Evolutionary conservation across 2,113 vertebrate species (phyloP).

Genomic region (Tetrao urogallus): DNA sequence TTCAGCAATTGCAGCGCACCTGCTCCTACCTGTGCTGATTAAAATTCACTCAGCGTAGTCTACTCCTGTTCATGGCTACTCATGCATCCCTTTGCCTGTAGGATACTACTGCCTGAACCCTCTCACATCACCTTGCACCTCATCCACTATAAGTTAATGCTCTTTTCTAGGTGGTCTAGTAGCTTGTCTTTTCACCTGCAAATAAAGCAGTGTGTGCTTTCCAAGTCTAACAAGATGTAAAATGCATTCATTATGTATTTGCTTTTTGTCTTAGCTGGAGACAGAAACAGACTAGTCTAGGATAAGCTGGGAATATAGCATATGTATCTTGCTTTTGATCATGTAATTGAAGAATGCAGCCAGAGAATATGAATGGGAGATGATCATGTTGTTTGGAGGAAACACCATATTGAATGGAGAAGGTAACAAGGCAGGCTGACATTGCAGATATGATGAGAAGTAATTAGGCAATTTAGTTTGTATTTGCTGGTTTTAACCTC

Average conservation of each 20-base stretch:
- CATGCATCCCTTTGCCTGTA: neutral
- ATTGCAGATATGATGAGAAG: neutral
- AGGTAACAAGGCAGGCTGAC: neutral
- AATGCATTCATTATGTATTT: neutral
- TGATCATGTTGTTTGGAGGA: neutral
- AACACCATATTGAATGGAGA: neutral
- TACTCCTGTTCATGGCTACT: neutral
- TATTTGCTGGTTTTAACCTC: neutral
- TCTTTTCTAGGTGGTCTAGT: neutral
- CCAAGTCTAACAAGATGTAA: neutral
- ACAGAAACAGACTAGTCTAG: neutral
- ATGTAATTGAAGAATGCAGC: neutral
- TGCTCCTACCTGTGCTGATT: neutral
- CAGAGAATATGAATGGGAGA: neutral
- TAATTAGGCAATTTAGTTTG: neutral
- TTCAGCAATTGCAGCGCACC: neutral
- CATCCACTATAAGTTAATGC: neutral
- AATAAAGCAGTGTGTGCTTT: neutral
- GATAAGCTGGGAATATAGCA: rapidly evolving
- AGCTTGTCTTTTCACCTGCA: neutral
- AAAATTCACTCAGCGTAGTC: neutral
- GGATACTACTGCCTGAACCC: neutral
- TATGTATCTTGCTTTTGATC: neutral
- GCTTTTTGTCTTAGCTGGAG: neutral
- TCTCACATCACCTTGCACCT: rapidly evolving